Evolutionary conservation across 2,113 vertebrate species (phyloP).

Genomic region (Sinocyclocheilus maitianheensis): DNA sequence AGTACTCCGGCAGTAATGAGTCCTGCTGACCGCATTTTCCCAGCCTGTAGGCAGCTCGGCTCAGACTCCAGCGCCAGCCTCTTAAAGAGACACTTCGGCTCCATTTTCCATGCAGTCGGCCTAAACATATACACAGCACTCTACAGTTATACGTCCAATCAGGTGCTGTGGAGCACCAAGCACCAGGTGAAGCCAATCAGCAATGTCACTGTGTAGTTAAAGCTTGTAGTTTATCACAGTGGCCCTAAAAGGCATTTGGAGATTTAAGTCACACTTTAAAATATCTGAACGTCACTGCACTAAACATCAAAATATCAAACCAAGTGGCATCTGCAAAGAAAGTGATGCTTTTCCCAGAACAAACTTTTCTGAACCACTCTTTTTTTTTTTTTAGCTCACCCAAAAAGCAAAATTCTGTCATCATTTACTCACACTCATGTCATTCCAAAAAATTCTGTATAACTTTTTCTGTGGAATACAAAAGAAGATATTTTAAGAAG

Average conservation of each 20-base stretch:
- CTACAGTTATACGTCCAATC: background rate
- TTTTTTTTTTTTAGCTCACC: too few species aligned
- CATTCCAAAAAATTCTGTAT: too few species aligned
- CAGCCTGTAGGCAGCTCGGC: conserved; percentile 52
- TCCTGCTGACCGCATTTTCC: conserved; percentile 57
- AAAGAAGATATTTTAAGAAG: too few species aligned
- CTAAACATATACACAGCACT: background rate
- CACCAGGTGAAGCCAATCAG: conserved; percentile 11
- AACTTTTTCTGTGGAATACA: too few species aligned
- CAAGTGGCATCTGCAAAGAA: background rate
- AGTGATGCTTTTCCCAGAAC: background rate
- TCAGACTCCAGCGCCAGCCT: conserved; percentile 20
- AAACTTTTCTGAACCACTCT: too few species aligned
- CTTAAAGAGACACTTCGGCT: conserved; percentile 51
- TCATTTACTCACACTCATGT: too few species aligned
- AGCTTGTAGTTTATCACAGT: background rate
- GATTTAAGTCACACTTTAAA: background rate
- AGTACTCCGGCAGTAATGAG: conserved; percentile 58
- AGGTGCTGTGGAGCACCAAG: background rate
- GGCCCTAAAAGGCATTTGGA: too few species aligned
- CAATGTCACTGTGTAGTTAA: background rate
- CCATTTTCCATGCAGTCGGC: conserved; percentile 8
- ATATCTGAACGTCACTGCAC: background rate
- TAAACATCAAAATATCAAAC: background rate
- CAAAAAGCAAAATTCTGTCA: too few species aligned